Conservation (phyloP, 2,797 vertebrate species). For the Tympanoctomys barrerae region DNA sequence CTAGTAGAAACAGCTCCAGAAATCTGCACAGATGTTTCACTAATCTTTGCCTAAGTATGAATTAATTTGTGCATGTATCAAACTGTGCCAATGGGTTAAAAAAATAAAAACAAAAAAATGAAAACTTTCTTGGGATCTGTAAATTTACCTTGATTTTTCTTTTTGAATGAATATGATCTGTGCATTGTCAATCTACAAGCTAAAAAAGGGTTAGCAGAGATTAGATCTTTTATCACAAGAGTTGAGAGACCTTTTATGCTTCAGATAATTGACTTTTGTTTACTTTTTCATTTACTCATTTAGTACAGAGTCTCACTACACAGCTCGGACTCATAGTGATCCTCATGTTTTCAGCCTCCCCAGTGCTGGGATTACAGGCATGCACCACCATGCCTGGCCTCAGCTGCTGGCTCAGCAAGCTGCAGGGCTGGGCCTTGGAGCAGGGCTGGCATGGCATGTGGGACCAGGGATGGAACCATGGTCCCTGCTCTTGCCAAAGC, state of each 20-base stretch:
- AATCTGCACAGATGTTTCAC: background rate
- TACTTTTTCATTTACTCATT: too few relatives aligned
- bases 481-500: too few relatives aligned
- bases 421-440: too few relatives aligned
- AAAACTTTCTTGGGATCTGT: background rate
- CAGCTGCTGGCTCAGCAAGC: too few relatives aligned
- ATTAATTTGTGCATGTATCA: background rate
- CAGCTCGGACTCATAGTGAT: too few relatives aligned
- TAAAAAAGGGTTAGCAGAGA: background rate
- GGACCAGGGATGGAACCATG: too few relatives aligned
- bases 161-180: background rate
- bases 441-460: too few relatives aligned
- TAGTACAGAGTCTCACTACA: too few relatives aligned
- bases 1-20: constrained; percentile 17
- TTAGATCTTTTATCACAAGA: constrained; percentile 57
- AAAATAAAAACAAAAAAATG: background rate
- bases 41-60: constrained; percentile 49
- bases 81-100: background rate
- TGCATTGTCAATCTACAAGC: background rate
- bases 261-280: too few relatives aligned
- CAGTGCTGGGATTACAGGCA: too few relatives aligned
- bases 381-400: too few relatives aligned
- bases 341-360: too few relatives aligned
- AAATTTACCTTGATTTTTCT: background rate
- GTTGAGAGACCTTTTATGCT: background rate